Conservation (phyloP, 1,140 invertebrate genomes). For the Camponotus vicinus region DNA sequence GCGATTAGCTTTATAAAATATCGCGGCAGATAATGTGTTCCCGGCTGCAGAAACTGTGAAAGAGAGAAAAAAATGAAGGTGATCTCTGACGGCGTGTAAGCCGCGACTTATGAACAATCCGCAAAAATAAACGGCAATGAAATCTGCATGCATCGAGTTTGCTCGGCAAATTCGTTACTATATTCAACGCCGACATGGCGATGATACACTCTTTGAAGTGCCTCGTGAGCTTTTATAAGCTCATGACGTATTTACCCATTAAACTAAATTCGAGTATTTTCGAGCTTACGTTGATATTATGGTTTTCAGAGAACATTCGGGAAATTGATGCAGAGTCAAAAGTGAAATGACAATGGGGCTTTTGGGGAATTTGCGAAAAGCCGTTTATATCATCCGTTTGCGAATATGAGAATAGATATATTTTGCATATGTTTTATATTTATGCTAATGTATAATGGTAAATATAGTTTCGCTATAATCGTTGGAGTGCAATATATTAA, state of each 20-base stretch:
- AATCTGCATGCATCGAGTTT: conserved; percentile 49
- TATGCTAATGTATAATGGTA: neutral
- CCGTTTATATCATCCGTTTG: neutral
- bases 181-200: neutral
- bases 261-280: conserved; percentile 17
- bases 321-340: neutral
- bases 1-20: conserved; percentile 61
- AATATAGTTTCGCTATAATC: neutral
- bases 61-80: conserved; percentile 20
- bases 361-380: conserved; percentile 30
- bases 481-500: neutral
- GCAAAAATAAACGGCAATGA: conserved; percentile 51
- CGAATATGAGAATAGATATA: neutral
- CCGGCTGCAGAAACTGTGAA: neutral
- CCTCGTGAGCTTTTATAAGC: conserved; percentile 8
- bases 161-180: neutral
- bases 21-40: conserved; percentile 36
- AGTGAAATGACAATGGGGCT: conserved; percentile 23
- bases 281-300: conserved; percentile 1
- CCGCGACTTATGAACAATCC: conserved; percentile 50
- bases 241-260: conserved; percentile 2
- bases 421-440: neutral
- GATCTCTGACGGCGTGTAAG: conserved; percentile 33
- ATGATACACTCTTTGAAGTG: conserved; percentile 32
- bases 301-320: neutral